Conservation (phyloP, 2,797 vertebrate genomes). For the Pantherophis vulpinus region DNA sequence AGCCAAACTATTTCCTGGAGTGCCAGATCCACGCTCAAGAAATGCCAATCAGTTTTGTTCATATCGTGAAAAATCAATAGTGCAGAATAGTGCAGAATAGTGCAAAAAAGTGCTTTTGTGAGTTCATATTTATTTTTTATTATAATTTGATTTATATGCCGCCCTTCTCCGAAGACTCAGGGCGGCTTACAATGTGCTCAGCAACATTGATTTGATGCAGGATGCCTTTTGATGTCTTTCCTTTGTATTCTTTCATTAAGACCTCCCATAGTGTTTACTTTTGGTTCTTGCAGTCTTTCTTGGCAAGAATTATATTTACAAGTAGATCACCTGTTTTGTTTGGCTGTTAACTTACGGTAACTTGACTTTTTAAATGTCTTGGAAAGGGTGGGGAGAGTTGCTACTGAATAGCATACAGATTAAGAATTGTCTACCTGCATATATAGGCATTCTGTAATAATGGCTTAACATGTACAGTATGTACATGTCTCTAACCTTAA, state of each 20-base stretch:
- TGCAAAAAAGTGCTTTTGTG: too few relatives aligned
- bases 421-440: neutral
- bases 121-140: too few relatives aligned
- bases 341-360: neutral
- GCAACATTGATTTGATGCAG: neutral
- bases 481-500: neutral
- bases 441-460: neutral
- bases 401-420: neutral
- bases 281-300: conserved; percentile 20
- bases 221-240: neutral
- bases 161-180: too few relatives aligned
- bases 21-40: neutral
- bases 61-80: neutral
- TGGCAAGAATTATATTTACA: neutral
- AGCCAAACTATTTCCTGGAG: neutral
- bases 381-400: neutral
- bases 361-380: neutral
- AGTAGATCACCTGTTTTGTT: neutral
- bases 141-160: too few relatives aligned
- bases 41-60: neutral
- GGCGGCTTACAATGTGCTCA: too few relatives aligned
- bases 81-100: neutral
- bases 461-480: neutral
- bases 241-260: neutral
- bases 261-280: neutral